phyloP scores from a whole-genome alignment of 1,140 invertebrate species.

The Bombus soroeensis region DNA sequence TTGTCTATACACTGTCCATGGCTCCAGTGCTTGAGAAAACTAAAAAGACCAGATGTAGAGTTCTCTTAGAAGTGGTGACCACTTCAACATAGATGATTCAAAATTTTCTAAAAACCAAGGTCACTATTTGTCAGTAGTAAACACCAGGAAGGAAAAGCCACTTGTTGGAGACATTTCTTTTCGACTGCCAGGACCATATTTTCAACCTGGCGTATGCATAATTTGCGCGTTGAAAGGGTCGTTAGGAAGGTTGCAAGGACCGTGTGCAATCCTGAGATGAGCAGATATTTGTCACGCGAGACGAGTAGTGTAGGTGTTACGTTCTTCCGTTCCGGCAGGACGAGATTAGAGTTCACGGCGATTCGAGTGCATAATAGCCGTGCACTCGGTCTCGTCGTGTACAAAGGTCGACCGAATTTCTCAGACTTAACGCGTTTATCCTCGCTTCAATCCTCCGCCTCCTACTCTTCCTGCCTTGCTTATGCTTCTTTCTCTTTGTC shows the following conservation, averaged over 20 bases:
- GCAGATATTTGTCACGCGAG: slow-evolving; percentile 5
- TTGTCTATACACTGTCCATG: too few species aligned
- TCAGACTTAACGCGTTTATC: slow-evolving; percentile 28
- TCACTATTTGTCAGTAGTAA: too few species aligned
- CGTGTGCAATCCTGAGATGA: slow-evolving; percentile 9
- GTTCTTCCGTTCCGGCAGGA: slow-evolving; percentile 22
- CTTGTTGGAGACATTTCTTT: background rate
- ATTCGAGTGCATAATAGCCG: slow-evolving; percentile 25
- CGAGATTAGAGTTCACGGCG: slow-evolving; percentile 46
- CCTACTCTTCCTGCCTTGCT: background rate
- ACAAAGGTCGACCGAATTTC: slow-evolving; percentile 47
- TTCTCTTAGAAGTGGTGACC: too few species aligned
- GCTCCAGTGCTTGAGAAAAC: too few species aligned
- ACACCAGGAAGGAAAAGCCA: background rate
- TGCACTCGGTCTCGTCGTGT: background rate
- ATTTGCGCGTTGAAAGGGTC: background rate
- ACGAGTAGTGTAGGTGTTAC: slow-evolving; percentile 19
- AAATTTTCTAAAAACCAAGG: too few species aligned
- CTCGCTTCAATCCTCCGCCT: background rate
- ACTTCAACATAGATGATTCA: too few species aligned
- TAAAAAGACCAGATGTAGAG: too few species aligned
- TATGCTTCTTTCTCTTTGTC: background rate
- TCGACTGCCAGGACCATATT: background rate
- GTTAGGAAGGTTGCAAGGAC: slow-evolving; percentile 24
- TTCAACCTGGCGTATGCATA: background rate